phyloP scores from a whole-genome alignment of 1,140 invertebrate genomes.

The Tyrophagus putrescentiae region DNA sequence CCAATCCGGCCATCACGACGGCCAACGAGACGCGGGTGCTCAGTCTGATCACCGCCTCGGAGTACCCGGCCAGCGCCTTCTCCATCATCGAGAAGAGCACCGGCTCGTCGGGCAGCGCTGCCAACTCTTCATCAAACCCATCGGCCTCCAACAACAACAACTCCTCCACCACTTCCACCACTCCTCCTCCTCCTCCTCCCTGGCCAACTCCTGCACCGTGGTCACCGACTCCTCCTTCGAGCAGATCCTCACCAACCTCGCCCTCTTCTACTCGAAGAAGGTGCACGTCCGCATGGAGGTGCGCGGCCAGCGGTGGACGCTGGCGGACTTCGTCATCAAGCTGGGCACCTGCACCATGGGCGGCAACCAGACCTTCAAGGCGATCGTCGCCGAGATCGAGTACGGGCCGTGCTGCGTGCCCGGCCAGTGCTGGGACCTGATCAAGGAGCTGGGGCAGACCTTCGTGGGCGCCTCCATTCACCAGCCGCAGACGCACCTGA shows the following conservation, averaged over 20 bases:
- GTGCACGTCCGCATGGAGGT: constrained; percentile 62
- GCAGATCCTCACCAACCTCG: constrained; percentile 73
- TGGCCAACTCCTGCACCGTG: constrained; percentile 49
- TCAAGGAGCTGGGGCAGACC: constrained; percentile 79
- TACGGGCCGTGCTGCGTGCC: constrained; percentile 77
- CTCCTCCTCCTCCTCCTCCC: constrained; percentile 17
- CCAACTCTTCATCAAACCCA: constrained; percentile 39
- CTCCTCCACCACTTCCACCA: no score
- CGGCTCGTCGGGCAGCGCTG: constrained; percentile 44
- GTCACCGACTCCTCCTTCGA: constrained; percentile 81
- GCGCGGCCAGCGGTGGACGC: constrained; percentile 77
- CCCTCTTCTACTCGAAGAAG: constrained; percentile 74
- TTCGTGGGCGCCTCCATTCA: constrained; percentile 50
- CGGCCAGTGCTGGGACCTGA: constrained; percentile 70
- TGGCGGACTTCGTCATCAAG: constrained; percentile 86
- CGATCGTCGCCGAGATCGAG: constrained; percentile 76
- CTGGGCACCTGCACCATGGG: constrained; percentile 79
- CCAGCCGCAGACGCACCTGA: constrained; percentile 34
- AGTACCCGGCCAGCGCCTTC: constrained; percentile 84
- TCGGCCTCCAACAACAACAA: constrained; percentile 31
- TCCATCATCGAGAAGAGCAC: constrained; percentile 58
- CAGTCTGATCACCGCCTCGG: constrained; percentile 82
- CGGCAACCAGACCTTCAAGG: constrained; percentile 73
- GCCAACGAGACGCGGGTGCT: constrained; percentile 50
- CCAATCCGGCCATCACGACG: constrained; percentile 37